phyloP scores from a whole-genome alignment of 1,140 invertebrate genomes.

The Bursaphelenchus mucronatus region DNA sequence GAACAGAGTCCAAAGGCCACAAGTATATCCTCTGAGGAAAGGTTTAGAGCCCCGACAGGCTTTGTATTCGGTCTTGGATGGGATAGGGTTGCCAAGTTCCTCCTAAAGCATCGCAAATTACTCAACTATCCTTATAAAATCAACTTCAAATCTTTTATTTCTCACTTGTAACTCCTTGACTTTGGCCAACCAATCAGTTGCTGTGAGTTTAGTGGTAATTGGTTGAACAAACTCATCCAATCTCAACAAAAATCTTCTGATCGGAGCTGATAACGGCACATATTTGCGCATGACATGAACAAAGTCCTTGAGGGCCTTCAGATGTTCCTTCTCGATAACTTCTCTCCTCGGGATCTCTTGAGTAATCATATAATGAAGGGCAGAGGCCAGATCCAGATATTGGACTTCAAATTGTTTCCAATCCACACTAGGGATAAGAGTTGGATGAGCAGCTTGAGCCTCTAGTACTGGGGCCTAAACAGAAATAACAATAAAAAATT shows the following conservation, averaged over 20 bases:
- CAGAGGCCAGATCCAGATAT: constrained; percentile 38
- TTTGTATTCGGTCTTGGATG: constrained; percentile 40
- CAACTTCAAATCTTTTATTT: constrained; percentile 18
- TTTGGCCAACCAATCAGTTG: constrained; percentile 51
- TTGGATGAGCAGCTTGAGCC: not conserved
- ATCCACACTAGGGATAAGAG: constrained; percentile 10
- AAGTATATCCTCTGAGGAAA: constrained; percentile 78
- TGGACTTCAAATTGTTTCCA: constrained; percentile 50
- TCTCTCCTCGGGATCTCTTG: constrained; percentile 37
- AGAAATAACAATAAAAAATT: not conserved
- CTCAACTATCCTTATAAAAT: constrained; percentile 14
- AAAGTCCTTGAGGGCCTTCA: constrained; percentile 42
- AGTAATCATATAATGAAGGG: constrained; percentile 44
- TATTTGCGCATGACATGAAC: constrained; percentile 56
- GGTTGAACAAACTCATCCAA: constrained; percentile 54
- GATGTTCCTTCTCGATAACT: constrained; percentile 34
- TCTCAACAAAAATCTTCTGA: constrained; percentile 53
- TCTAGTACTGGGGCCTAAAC: constrained; percentile 13
- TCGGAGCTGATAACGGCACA: constrained; percentile 53
- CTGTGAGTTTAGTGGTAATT: constrained; percentile 27
- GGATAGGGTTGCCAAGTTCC: constrained; percentile 44
- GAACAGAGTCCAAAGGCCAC: constrained; percentile 88
- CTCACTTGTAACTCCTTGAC: constrained; percentile 48
- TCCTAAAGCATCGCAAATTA: constrained; percentile 24
- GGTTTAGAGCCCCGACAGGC: constrained; percentile 76